phyloP scores from a whole-genome alignment of 1,140 invertebrate genomes.

The Coelopa frigida region DNA sequence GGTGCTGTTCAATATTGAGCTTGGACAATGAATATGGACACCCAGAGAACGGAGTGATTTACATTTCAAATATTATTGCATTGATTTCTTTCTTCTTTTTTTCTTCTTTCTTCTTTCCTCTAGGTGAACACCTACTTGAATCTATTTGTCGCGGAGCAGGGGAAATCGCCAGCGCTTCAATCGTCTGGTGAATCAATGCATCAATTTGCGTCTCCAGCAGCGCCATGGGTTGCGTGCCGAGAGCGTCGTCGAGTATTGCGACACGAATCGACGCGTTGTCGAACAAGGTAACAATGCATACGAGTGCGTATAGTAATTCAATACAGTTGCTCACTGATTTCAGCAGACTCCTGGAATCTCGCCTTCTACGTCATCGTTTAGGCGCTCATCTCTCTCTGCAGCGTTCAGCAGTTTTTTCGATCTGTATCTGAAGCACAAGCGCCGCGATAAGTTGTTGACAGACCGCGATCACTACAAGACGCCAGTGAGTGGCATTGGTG shows the following conservation, averaged over 20 bases:
- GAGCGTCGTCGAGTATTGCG: slow-evolving; percentile 37
- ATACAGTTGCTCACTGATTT: background rate
- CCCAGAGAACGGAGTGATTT: too few species aligned
- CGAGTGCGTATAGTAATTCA: too few species aligned
- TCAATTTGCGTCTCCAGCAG: slow-evolving; percentile 30
- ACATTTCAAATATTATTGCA: too few species aligned
- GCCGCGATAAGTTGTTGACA: slow-evolving; percentile 36
- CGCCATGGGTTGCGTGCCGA: slow-evolving; percentile 25
- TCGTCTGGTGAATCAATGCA: slow-evolving; percentile 27
- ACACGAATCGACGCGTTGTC: slow-evolving; percentile 8
- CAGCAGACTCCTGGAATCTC: slow-evolving; percentile 30
- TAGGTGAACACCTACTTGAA: slow-evolving; percentile 37
- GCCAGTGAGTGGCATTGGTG: slow-evolving; percentile 19
- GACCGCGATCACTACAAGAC: slow-evolving; percentile 37
- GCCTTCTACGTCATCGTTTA: slow-evolving; percentile 25
- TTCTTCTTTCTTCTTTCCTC: too few species aligned
- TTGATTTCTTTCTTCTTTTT: too few species aligned
- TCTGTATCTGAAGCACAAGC: slow-evolving; percentile 28
- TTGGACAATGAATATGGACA: too few species aligned
- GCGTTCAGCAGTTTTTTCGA: slow-evolving; percentile 28
- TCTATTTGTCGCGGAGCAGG: slow-evolving; percentile 26
- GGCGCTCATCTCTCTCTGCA: slow-evolving; percentile 18
- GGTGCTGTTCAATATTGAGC: too few species aligned
- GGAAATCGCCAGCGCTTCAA: slow-evolving; percentile 27
- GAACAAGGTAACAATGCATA: slow-evolving; percentile 13